These are phyloP conservation scores for Branchinecta lindahli DNA, from an alignment of 1,140 invertebrate species.

Conservation along the genomic window DNA sequence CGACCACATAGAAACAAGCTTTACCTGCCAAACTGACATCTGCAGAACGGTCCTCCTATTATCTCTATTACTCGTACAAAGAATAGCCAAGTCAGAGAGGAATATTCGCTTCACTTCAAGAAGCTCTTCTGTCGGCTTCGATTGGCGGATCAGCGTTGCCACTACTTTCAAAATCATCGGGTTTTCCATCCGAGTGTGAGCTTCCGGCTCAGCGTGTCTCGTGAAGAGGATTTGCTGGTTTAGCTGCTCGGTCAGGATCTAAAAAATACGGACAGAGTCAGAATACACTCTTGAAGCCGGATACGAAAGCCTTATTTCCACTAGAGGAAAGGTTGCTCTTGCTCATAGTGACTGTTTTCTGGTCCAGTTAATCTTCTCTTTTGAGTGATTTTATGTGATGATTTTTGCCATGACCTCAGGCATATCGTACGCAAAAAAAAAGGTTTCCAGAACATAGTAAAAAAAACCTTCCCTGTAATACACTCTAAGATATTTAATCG, in stretches of 20 bases:
- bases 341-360: too few species aligned
- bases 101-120: slow-evolving; percentile 92
- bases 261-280: slow-evolving; percentile 22
- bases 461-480: too few species aligned
- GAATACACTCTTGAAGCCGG: too few species aligned
- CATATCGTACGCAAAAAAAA: too few species aligned
- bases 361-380: too few species aligned
- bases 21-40: slow-evolving; percentile 98
- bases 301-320: too few species aligned
- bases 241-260: slow-evolving; percentile 91
- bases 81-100: slow-evolving; percentile 86
- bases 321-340: too few species aligned
- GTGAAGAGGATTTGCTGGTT: slow-evolving; percentile 83
- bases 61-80: slow-evolving; percentile 94
- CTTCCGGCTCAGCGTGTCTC: slow-evolving; percentile 81
- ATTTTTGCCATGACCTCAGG: too few species aligned
- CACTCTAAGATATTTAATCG: too few species aligned
- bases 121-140: slow-evolving; percentile 76
- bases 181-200: slow-evolving; percentile 88
- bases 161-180: slow-evolving; percentile 98
- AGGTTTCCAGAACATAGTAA: too few species aligned
- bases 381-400: too few species aligned
- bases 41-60: slow-evolving; percentile 92
- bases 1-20: slow-evolving; percentile 19
- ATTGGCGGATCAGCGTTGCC: slow-evolving; percentile 88